phyloP scores from a whole-genome alignment of 2,113 vertebrate genomes.

The Aegypius monachus region DNA sequence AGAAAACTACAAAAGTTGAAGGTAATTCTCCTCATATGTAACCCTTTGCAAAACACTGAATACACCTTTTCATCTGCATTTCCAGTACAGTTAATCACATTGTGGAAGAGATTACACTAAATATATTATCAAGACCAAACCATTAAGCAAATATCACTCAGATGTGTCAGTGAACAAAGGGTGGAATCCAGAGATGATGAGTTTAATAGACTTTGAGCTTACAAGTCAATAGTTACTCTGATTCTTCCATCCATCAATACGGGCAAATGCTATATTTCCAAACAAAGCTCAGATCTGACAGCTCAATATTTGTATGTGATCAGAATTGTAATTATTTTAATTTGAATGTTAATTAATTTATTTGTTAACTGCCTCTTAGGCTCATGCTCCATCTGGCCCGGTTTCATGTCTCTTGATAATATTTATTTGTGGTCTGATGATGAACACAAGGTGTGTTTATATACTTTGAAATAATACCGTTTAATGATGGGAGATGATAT shows the following conservation, averaged over 20 bases:
- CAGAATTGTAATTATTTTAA: slow-evolving; percentile 23
- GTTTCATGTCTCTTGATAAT: not conserved
- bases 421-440: slow-evolving; percentile 1
- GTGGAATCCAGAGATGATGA: not conserved
- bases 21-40: slow-evolving; percentile 55
- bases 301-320: slow-evolving; percentile 1
- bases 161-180: slow-evolving; percentile 41
- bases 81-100: slow-evolving; percentile 58
- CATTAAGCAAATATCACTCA: slow-evolving; percentile 61
- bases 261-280: not conserved
- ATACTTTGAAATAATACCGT: not conserved
- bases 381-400: not conserved
- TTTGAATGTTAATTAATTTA: slow-evolving; percentile 37
- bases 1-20: slow-evolving; percentile 49
- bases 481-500: not conserved
- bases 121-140: slow-evolving; percentile 45
- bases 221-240: slow-evolving; percentile 13
- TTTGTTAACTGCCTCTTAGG: not conserved
- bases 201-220: slow-evolving; percentile 46
- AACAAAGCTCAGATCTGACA: slow-evolving; percentile 3
- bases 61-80: slow-evolving; percentile 52
- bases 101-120: slow-evolving; percentile 50
- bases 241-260: not conserved
- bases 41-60: slow-evolving; percentile 63
- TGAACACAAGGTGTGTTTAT: not conserved